Percentiles rank a stretch among this genome's conserved stretches.
These are phyloP conservation scores for Ctenopoma multispine DNA, from an alignment of 2,797 vertebrate species.

Conservation along the genomic window DNA sequence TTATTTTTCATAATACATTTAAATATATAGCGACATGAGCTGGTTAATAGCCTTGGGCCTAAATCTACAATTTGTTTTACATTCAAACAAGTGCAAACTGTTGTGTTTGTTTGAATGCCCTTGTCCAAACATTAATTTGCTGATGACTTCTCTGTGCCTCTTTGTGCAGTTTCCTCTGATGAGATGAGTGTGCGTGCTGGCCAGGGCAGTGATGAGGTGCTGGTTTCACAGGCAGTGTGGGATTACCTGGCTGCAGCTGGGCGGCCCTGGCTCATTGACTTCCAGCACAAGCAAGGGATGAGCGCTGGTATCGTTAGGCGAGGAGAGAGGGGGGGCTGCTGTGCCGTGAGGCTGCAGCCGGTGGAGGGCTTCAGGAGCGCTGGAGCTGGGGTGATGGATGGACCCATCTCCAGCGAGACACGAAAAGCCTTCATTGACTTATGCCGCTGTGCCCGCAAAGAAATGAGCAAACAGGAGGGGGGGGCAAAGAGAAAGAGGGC, in stretches of 20 bases:
- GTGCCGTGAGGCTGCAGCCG: conserved; percentile 90
- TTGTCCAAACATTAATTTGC: conserved; percentile 13
- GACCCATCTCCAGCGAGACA: conserved; percentile 82
- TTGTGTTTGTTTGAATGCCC: conserved; percentile 6
- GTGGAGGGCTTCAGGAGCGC: conserved; percentile 82
- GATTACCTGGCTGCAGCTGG: conserved; percentile 94
- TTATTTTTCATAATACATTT: conserved; percentile 15
- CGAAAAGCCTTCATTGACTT: conserved; percentile 95
- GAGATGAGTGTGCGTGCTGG: conserved; percentile 89
- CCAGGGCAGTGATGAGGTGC: conserved; percentile 93
- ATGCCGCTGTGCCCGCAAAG: conserved; percentile 90
- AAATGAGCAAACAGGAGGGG: conserved; percentile 93
- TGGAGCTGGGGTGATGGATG: conserved; percentile 82
- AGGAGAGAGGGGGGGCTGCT: conserved; percentile 94
- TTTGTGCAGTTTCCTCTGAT: conserved; percentile 86
- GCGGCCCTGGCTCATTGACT: conserved; percentile 91
- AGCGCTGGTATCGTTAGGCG: conserved; percentile 90
- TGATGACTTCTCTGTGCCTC: conserved; percentile 55
- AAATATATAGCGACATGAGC: background rate
- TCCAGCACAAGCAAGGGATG: conserved; percentile 93
- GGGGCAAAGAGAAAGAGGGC: conserved; percentile 89
- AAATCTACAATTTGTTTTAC: conserved; percentile 5
- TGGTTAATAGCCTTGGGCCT: background rate
- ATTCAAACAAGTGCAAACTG: conserved; percentile 1
- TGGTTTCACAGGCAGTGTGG: conserved; percentile 96